These are phyloP conservation scores for Chrysochloris asiatica DNA, from an alignment of 2,113 vertebrate species.

Conservation along the genomic window DNA sequence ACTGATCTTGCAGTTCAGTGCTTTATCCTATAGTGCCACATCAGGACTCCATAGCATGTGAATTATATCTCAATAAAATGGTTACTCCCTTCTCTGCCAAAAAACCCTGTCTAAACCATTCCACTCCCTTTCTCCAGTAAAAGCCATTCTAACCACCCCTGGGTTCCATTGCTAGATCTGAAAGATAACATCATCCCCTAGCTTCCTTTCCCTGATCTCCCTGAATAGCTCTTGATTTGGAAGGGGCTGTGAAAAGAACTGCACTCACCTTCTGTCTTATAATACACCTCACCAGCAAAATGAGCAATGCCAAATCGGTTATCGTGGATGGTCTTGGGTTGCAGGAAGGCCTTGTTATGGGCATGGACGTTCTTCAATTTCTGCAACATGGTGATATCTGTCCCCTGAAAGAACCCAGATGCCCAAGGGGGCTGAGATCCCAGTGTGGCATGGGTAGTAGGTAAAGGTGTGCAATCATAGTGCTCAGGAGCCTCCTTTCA, in stretches of 20 bases:
- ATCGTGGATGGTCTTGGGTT: constrained; percentile 91
- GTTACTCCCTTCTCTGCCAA: neutral
- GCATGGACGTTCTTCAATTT: constrained; percentile 91
- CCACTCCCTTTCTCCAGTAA: neutral
- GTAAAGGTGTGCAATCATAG: too few relatives aligned
- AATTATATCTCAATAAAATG: neutral
- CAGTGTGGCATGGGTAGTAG: neutral
- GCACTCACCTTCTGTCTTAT: constrained; percentile 91
- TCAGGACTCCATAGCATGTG: neutral
- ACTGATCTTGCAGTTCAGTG: too few relatives aligned
- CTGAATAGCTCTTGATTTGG: neutral
- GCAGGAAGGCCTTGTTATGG: constrained; percentile 89
- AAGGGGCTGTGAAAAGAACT: neutral
- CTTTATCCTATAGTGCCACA: too few relatives aligned
- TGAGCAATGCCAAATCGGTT: constrained; percentile 93
- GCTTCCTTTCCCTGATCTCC: neutral
- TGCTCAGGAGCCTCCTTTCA: neutral
- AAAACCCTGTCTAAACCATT: neutral
- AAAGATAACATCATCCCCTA: neutral
- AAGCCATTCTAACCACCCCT: neutral
- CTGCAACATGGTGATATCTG: constrained; percentile 92
- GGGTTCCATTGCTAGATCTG: neutral
- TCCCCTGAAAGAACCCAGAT: constrained; percentile 87
- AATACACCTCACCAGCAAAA: constrained; percentile 94
- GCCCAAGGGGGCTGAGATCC: neutral